phyloP scores from a whole-genome alignment of 2,113 vertebrate genomes.

The Stercorarius parasiticus region DNA sequence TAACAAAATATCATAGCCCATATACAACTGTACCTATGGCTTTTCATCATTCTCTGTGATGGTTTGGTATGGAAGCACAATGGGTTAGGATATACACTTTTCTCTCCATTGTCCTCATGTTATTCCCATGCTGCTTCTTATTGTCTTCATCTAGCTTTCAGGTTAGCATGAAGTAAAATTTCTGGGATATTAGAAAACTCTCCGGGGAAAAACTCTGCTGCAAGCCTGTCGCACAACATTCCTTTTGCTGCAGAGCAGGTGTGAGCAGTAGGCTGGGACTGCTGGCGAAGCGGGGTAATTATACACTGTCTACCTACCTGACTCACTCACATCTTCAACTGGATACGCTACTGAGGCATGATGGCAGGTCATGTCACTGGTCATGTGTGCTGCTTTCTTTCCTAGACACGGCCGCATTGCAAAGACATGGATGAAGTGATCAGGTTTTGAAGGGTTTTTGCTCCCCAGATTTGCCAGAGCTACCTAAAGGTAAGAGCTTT shows the following conservation, averaged over 20 bases:
- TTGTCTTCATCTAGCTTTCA: background rate
- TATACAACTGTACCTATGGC: background rate
- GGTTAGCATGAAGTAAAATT: background rate
- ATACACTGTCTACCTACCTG: background rate
- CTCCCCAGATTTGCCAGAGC: background rate
- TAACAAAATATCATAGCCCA: background rate
- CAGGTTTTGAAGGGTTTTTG: background rate
- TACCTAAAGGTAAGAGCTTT: slow-evolving; percentile 47
- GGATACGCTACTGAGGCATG: background rate
- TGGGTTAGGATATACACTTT: background rate
- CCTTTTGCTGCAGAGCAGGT: slow-evolving; percentile 8
- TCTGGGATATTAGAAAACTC: background rate
- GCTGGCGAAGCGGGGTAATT: slow-evolving; percentile 16
- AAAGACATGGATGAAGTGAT: background rate
- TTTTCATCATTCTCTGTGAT: background rate
- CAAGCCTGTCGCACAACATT: slow-evolving; percentile 47
- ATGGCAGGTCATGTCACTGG: background rate
- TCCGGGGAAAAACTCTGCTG: background rate
- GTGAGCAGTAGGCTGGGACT: slow-evolving; percentile 24
- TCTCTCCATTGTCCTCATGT: background rate
- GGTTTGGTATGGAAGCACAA: rapidly evolving
- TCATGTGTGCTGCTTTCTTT: background rate
- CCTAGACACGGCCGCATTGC: background rate
- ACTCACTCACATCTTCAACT: background rate
- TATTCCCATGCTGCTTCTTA: background rate